Conservation (phyloP, 2,797 vertebrate genomes). For the Tympanoctomys barrerae region DNA sequence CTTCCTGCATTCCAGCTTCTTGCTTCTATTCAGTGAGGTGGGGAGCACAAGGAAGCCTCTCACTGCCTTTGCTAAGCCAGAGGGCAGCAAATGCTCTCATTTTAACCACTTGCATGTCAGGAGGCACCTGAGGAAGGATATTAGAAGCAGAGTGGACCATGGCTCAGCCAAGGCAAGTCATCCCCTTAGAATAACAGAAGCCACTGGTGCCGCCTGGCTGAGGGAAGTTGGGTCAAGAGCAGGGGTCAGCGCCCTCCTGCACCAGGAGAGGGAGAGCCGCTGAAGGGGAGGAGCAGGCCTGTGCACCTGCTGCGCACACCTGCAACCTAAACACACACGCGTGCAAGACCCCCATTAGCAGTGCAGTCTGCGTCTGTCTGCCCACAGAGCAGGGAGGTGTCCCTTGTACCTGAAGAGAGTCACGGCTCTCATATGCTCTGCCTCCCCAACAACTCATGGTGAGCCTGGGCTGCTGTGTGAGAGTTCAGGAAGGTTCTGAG, state of each 20-base stretch:
- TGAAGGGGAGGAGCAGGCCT: neutral
- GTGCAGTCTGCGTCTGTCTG: neutral
- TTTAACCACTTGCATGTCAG: neutral
- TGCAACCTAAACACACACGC: no score
- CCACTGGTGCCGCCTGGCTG: accelerated
- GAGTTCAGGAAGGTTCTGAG: neutral
- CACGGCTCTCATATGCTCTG: neutral
- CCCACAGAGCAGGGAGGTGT: neutral
- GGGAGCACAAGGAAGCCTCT: neutral
- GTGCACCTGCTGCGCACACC: neutral
- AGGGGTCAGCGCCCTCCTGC: neutral
- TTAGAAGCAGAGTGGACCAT: neutral
- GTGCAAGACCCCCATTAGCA: neutral
- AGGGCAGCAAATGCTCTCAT: neutral
- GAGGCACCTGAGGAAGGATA: neutral
- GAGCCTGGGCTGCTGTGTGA: neutral
- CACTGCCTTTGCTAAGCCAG: neutral
- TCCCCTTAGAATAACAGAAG: neutral
- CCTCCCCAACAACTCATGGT: neutral
- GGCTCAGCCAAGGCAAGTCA: neutral
- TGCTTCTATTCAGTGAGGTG: accelerated
- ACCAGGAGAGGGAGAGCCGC: accelerated
- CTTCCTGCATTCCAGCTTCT: neutral
- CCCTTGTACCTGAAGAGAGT: neutral
- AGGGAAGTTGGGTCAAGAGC: neutral